Evolutionary conservation across 2,797 vertebrate species (phyloP).

Genomic region (Syncerus caffer): DNA sequence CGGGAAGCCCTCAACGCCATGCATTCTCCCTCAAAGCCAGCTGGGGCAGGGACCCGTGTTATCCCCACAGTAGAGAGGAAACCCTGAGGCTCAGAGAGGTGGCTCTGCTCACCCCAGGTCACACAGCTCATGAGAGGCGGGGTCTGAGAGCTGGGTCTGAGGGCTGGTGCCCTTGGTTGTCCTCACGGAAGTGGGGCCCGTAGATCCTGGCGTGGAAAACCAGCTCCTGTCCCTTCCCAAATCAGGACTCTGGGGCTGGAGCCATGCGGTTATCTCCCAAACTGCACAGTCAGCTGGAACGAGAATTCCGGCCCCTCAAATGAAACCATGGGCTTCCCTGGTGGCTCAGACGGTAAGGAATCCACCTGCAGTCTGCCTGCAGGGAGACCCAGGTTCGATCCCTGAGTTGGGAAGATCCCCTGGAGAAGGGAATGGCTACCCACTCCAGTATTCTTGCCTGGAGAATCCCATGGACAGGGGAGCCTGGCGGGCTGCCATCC

Average conservation of each 20-base stretch:
- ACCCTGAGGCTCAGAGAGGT: background rate
- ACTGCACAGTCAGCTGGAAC: background rate
- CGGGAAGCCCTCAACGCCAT: background rate
- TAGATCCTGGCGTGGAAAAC: background rate
- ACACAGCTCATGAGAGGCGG: background rate
- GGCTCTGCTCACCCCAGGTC: background rate
- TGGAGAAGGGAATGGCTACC: background rate
- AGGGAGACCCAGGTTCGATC: background rate
- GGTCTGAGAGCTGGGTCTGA: background rate
- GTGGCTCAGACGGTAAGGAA: background rate
- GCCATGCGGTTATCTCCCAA: background rate
- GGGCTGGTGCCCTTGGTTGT: background rate
- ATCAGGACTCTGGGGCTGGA: background rate
- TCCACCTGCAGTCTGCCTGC: background rate
- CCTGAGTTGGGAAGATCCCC: background rate
- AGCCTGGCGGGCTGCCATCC: background rate
- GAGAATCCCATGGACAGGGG: background rate
- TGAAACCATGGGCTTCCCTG: background rate
- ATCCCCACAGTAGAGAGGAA: background rate
- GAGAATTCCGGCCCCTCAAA: background rate
- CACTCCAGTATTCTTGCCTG: background rate
- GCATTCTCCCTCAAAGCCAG: background rate
- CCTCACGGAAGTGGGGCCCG: background rate
- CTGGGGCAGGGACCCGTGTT: background rate
- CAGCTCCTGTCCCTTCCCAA: background rate